Evolutionary conservation across 2,113 vertebrate genomes (phyloP).

Genomic region (Notiomystis cincta): DNA sequence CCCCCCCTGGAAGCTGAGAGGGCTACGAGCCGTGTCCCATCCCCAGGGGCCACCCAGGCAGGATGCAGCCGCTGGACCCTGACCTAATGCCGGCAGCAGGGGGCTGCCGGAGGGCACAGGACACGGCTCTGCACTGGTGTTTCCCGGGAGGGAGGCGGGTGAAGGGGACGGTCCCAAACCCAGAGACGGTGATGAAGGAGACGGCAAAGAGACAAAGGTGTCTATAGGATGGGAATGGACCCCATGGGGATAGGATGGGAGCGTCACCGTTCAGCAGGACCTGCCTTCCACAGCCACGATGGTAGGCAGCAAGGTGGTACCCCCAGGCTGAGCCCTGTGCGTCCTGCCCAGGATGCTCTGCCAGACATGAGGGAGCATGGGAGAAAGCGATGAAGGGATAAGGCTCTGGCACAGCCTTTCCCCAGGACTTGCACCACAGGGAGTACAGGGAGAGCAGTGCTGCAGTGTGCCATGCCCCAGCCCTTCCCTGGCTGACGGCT

Average conservation of each 20-base stretch:
- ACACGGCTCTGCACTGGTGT: fast-evolving
- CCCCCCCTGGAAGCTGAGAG: fast-evolving
- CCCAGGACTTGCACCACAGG: neutral
- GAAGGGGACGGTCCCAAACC: neutral
- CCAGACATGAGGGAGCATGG: fast-evolving
- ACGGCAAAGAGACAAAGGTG: neutral
- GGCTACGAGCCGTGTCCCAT: fast-evolving
- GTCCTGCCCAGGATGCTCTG: neutral
- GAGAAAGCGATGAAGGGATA: neutral
- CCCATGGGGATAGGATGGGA: too few species aligned
- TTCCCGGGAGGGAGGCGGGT: fast-evolving
- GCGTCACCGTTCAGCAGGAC: fast-evolving
- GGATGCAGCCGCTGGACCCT: fast-evolving
- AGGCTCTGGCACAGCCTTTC: neutral
- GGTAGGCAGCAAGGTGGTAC: neutral
- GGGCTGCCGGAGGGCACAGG: neutral
- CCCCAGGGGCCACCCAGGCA: neutral
- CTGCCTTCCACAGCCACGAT: neutral
- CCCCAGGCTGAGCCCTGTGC: neutral
- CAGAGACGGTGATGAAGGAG: neutral
- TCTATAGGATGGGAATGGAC: neutral
- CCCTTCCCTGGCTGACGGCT: neutral
- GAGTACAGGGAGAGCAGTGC: neutral
- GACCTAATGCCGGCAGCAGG: neutral
- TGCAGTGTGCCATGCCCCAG: fast-evolving